Conservation (phyloP, 2,888 invertebrate species). For the Prosapia bicincta region DNA sequence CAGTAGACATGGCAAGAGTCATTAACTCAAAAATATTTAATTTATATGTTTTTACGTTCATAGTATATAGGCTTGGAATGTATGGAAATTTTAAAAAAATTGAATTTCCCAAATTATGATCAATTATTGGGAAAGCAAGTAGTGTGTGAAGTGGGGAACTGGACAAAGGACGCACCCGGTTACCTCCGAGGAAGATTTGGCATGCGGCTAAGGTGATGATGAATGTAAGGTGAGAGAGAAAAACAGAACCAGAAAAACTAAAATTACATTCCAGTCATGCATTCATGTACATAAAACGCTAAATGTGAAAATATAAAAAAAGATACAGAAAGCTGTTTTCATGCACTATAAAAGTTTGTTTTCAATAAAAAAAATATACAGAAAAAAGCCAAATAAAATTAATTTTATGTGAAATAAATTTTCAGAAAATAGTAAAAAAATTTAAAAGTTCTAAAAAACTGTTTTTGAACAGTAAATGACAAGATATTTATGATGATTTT, state of each 20-base stretch:
- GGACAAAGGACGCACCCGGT: not conserved
- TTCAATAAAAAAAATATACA: no score
- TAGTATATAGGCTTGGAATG: no score
- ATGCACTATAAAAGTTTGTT: no score
- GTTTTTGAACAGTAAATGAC: no score
- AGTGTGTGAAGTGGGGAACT: not conserved
- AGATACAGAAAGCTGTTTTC: conserved; percentile 25
- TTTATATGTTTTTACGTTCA: no score
- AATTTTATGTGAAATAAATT: not conserved
- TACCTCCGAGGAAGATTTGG: not conserved
- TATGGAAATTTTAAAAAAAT: no score
- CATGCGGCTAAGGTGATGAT: not conserved
- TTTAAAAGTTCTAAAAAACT: no score
- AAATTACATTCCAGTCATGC: not conserved
- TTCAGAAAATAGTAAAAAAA: not conserved
- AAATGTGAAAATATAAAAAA: not conserved
- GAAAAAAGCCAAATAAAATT: not conserved
- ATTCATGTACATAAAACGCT: not conserved
- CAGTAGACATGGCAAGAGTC: no score
- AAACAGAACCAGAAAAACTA: not conserved
- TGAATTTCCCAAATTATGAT: not conserved
- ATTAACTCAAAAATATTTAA: no score
- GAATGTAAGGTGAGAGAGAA: not conserved
- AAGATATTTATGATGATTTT: no score
- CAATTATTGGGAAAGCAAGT: not conserved